These are phyloP conservation scores for Sus cebifrons DNA, from an alignment of 2,797 vertebrate genomes.

Conservation along the genomic window DNA sequence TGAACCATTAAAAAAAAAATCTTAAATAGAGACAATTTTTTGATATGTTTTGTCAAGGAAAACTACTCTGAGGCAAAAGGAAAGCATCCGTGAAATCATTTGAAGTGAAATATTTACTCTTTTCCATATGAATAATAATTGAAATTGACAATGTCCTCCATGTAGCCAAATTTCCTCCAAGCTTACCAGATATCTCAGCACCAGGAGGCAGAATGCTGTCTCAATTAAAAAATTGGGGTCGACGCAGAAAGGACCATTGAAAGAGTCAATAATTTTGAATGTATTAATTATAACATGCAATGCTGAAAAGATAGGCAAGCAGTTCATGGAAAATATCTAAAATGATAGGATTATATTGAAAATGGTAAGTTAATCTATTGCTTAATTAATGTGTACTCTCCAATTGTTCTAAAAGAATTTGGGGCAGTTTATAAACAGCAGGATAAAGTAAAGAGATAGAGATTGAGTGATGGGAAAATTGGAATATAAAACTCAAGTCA, in stretches of 20 bases:
- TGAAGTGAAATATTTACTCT: slow-evolving; percentile 74
- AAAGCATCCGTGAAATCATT: slow-evolving; percentile 70
- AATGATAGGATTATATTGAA: slow-evolving; percentile 37
- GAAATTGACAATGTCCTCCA: slow-evolving; percentile 64
- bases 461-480: not conserved
- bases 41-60: slow-evolving; percentile 70
- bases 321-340: slow-evolving; percentile 59
- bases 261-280: slow-evolving; percentile 53
- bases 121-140: slow-evolving; percentile 70
- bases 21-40: slow-evolving; percentile 59
- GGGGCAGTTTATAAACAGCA: not conserved
- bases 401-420: slow-evolving; percentile 4
- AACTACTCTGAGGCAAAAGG: slow-evolving; percentile 59
- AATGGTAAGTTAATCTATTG: not conserved
- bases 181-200: slow-evolving; percentile 57
- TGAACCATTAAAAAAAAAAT: slow-evolving; percentile 40
- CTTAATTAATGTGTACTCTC: not conserved
- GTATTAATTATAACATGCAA: slow-evolving; percentile 55
- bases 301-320: slow-evolving; percentile 38
- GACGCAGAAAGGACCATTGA: not conserved
- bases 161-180: slow-evolving; percentile 61
- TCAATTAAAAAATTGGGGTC: slow-evolving; percentile 60
- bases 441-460: not conserved
- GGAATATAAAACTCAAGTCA: not conserved
- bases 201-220: slow-evolving; percentile 54